Base-by-base conservation (phyloP, 2,888 invertebrate genomes). In the Trichopoda pennipes region DNA sequence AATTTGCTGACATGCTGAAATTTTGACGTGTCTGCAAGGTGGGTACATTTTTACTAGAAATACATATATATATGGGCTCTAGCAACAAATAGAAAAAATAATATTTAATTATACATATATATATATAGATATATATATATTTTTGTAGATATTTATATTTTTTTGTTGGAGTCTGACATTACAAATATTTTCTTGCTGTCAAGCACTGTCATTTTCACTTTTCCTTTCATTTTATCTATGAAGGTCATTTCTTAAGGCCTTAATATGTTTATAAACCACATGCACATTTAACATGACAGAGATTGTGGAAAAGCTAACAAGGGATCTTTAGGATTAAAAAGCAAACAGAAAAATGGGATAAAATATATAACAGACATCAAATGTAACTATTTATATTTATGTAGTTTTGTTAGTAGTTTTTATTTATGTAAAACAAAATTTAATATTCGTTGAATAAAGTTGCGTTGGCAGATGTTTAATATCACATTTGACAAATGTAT, bases 251-350 rank as follows among this genome's bases (percentile, higher is more conserved):
- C 38, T 74, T 78, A 42, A 47, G 78, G 78, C 58, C 69, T 10
- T 58, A 78, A n/a, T 16, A n/a, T 44, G 14, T 44, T 14, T 83
- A 76, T 58, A 81, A 84, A 80, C 85, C 84, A 80, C 85, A 85
- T 84, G 85, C 66, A 81, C 84, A 84, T 85, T 84, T 83, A 78
- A 84, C 81, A 85, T 81, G 49, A 79, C 75, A 44, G 53, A 77
- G 72, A 81, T 78, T 74, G 77, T 32, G 70, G 75, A 82, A 70
- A 78, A 82, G 78, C 58, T 68, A 72, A 80, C 60, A 64, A 60
- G 32, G 23, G 58, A 42, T 51, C 28, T 55, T 28, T 51, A 23
- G 58, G 51, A 81, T 55, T 47, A 64, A 42, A 44, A 60, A 19
- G 44, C 35, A 61, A 61, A 28, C 58, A 38, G 8, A 23, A 49